Base-by-base conservation (phyloP, 2,888 invertebrate species). In the Agrochola lota region DNA sequence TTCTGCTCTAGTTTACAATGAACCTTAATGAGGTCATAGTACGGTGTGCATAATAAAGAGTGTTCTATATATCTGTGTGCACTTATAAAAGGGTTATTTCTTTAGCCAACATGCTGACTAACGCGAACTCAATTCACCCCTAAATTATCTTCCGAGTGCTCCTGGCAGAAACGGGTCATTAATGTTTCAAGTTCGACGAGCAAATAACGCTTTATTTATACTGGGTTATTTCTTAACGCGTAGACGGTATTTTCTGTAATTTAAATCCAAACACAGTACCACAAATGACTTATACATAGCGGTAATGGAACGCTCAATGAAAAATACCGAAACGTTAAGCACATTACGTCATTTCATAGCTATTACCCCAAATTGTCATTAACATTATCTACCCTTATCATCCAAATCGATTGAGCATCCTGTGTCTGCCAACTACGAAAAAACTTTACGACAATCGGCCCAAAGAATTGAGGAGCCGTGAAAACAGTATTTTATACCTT, bases 81-180 rank as follows among this genome's bases (percentile, higher is more conserved):
- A 67, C 35, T 46, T 59, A 64, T 49, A 72, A 43, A n/a, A 55
- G 17, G 30, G 43, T 43, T 79, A 46, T 73, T 30, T 60, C 43
- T 71, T 59, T 23, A 60, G 20, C 30, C 20, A 80, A 73, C 35
- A 46, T 3, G 74, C 73, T 79, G 81, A 79, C 81, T 81, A 81
- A 80, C 68, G 83, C 43, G 30, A 76, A 64, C 77, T 69, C 57
- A 68, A 73, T 78, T 73, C 43, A 15, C 30, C 63, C 43, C 23
- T 52, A 64, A 43, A 73, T 66, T 78, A 78, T 81, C 40, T 62
- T 68, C n/a, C 7, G 15, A 62, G 60, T 67, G 55, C 52, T 55
- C 35, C 23, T 52, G 77, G 9, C 68, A 76, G 57, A 64, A 68
- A 76, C 35, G 59, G 63, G 52, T 59, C 64, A 67, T 77, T 71